phyloP scores from a whole-genome alignment of 2,888 invertebrate genomes.

The Ephialtes manifestator region DNA sequence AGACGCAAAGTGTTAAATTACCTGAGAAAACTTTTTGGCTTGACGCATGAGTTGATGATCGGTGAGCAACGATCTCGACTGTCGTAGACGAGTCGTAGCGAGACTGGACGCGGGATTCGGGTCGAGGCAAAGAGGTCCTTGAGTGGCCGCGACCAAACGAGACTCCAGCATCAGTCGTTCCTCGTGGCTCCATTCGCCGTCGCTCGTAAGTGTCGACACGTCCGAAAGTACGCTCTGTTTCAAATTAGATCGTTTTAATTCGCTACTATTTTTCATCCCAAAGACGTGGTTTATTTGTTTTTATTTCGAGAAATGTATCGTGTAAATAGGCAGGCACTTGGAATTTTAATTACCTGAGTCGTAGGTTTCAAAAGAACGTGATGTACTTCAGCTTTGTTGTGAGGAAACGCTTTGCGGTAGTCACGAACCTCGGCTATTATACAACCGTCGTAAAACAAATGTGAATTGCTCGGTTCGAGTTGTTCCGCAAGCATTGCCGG shows the following conservation, averaged over 20 bases:
- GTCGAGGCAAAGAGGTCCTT: constrained; percentile 95
- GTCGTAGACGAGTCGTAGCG: constrained; percentile 92
- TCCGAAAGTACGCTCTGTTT: constrained; percentile 84
- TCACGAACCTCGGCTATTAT: constrained; percentile 96
- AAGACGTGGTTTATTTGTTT: neutral
- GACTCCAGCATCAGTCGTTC: constrained; percentile 94
- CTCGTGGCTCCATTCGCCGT: constrained; percentile 90
- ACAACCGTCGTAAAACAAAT: constrained; percentile 96
- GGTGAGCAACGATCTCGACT: constrained; percentile 91
- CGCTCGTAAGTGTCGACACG: constrained; percentile 83
- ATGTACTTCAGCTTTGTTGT: constrained; percentile 93
- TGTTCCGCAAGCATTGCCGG: constrained; percentile 95
- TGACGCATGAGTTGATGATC: constrained; percentile 91
- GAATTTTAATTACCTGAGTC: constrained; percentile 89
- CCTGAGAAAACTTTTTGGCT: constrained; percentile 93
- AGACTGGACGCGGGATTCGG: constrained; percentile 94
- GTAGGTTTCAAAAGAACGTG: constrained; percentile 96
- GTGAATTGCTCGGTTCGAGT: constrained; percentile 93
- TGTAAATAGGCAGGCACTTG: neutral
- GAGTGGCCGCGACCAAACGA: constrained; percentile 93
- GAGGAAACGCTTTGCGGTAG: constrained; percentile 93
- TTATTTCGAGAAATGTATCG: neutral
- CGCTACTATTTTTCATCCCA: neutral
- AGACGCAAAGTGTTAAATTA: constrained; percentile 77
- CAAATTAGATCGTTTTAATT: neutral